phyloP scores from a whole-genome alignment of 2,113 vertebrate species.

The Bufo bufo region DNA sequence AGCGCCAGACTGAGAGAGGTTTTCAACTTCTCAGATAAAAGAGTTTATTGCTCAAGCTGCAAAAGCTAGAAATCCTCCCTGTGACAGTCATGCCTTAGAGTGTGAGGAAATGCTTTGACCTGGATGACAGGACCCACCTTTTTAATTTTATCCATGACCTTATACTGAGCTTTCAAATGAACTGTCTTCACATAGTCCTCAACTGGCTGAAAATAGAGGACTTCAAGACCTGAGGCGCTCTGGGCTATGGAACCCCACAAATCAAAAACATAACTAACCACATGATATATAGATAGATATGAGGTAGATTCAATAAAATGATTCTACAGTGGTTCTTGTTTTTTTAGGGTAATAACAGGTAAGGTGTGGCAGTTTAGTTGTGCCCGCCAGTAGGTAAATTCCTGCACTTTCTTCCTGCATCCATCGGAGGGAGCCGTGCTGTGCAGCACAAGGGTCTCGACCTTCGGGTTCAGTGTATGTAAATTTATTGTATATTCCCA shows the following conservation, averaged over 20 bases:
- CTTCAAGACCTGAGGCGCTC: neutral
- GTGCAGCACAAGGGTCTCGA: too few relatives aligned
- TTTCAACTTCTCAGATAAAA: conserved; percentile 55
- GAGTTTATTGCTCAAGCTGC: conserved; percentile 29
- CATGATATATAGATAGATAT: neutral
- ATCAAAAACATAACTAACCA: neutral
- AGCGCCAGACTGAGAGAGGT: conserved; percentile 28
- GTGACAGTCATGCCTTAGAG: conserved; percentile 33
- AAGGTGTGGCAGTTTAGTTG: too few relatives aligned
- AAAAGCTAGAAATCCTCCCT: conserved; percentile 23
- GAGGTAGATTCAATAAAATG: too few relatives aligned
- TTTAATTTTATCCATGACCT: conserved; percentile 4
- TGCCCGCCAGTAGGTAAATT: too few relatives aligned
- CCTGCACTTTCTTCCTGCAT: too few relatives aligned
- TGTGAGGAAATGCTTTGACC: conserved; percentile 22
- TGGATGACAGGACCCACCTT: conserved; percentile 24
- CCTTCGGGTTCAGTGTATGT: too few relatives aligned
- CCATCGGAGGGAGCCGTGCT: too few relatives aligned
- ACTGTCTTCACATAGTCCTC: conserved; percentile 8
- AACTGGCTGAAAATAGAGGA: neutral
- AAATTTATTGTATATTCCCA: too few relatives aligned
- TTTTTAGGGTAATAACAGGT: too few relatives aligned
- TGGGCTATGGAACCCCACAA: neutral
- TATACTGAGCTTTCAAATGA: neutral
- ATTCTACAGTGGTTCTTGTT: too few relatives aligned